Base-by-base conservation (phyloP, 2,888 invertebrate genomes). In the Carpatolechia fugitivella region DNA sequence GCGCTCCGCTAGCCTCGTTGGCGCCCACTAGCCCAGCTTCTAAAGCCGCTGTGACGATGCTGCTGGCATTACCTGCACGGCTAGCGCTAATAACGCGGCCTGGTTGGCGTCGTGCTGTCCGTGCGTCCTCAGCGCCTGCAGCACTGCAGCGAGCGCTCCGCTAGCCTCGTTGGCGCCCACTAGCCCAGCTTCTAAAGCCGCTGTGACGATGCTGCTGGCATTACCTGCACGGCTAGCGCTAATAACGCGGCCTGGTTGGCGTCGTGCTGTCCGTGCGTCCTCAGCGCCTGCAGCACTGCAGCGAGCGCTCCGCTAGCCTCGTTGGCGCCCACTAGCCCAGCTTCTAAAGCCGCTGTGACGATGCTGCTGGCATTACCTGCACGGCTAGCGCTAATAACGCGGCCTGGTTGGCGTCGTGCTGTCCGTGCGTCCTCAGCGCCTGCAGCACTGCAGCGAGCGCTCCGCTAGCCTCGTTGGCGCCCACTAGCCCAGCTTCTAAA, bases 31-130 rank as follows among this genome's bases (percentile, higher is more conserved):
- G 92, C 93, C 60, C 92, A 92, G 63, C 91, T n/a, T n/a, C n/a
- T n/a, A n/a, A n/a, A n/a, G n/a, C n/a, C n/a, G n/a, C n/a, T n/a
- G n/a, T n/a, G n/a, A n/a, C n/a, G n/a, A n/a, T n/a, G n/a, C 81
- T 68, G 92, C 90, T 67, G 92, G 47, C 69, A 57, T 0, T 59
- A 96, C 93, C 84, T 95, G 95, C 1, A 97, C 94, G 3, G 96
- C 97, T 24, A 97, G 91, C 4, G 94, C 94, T 4, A 97, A 91
- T 44, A 97, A 82, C 0, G 94, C 92, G 11, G 96, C 95, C 77
- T 96, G 96, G 87, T 96, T 96, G 10, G 95, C 94, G 70, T 98
- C 98, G 77, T 98, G 97, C 74, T 97, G 96, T 0, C 98, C 98
- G 74, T 98, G 97, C 58, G 94, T 88, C 61, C 96, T 95, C 59